Evolutionary conservation across 2,113 vertebrate species (phyloP).

Genomic region (Grammomys dolichurus): DNA sequence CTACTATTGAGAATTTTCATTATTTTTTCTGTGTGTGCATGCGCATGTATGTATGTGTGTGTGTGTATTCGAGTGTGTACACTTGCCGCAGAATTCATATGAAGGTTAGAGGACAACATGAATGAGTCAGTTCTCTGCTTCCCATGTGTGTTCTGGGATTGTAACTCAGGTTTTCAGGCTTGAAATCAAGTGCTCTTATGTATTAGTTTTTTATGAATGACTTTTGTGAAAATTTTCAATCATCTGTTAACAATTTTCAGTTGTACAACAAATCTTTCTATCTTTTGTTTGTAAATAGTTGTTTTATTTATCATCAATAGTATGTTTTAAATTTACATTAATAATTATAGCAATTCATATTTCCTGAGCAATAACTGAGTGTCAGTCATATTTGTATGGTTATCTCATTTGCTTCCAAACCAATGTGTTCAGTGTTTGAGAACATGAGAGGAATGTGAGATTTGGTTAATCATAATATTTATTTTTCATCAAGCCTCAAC

Average conservation of each 20-base stretch:
- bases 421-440: constrained; percentile 32
- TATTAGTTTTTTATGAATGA: background rate
- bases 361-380: background rate
- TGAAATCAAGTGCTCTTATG: no score
- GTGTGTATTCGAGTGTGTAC: background rate
- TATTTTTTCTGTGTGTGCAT: background rate
- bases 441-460: background rate
- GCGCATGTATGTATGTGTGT: background rate
- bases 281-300: background rate
- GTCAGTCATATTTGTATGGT: background rate
- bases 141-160: background rate
- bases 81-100: no score
- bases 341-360: background rate
- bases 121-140: background rate
- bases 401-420: constrained; percentile 13
- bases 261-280: background rate
- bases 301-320: background rate
- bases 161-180: background rate
- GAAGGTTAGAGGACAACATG: background rate
- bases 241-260: constrained; percentile 3
- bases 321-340: background rate
- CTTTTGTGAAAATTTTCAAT: background rate
- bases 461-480: background rate
- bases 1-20: constrained; percentile 1
- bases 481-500: background rate